Percentiles rank a stretch among this genome's conserved stretches.
Evolutionary conservation across 2,113 vertebrate species (phyloP).

Genomic region (Accipiter cooperii): DNA sequence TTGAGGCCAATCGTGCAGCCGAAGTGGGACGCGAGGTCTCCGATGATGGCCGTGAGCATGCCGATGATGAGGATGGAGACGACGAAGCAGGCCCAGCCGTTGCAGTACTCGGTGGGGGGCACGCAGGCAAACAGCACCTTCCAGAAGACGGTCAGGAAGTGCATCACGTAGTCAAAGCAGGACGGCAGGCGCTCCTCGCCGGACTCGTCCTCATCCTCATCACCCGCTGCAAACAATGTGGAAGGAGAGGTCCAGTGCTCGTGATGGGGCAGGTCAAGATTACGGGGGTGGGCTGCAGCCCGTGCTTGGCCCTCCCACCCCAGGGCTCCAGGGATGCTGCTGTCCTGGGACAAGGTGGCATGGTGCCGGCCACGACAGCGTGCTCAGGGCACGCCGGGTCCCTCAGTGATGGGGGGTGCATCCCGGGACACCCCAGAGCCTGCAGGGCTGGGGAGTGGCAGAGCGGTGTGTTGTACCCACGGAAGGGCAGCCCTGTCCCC

Average conservation of each 20-base stretch:
- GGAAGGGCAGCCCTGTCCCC: background rate
- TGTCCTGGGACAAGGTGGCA: background rate
- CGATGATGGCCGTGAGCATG: slow-evolving; percentile 92
- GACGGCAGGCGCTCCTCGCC: slow-evolving; percentile 94
- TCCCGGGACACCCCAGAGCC: background rate
- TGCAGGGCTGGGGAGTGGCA: background rate
- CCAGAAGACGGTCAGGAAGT: slow-evolving; percentile 99
- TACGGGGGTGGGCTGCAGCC: background rate
- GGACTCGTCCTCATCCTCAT: slow-evolving; percentile 94
- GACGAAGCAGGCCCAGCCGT: slow-evolving; percentile 93
- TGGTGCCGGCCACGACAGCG: background rate
- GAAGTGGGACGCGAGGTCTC: slow-evolving; percentile 94
- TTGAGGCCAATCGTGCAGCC: slow-evolving; percentile 99
- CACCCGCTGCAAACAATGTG: slow-evolving; percentile 65
- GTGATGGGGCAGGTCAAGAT: background rate
- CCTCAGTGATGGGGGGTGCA: background rate
- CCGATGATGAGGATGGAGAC: slow-evolving; percentile 94
- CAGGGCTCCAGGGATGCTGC: background rate
- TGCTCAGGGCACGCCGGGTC: background rate
- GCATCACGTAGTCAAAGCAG: slow-evolving; percentile 99
- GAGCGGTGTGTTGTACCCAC: background rate
- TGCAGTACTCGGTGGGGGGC: slow-evolving; percentile 93
- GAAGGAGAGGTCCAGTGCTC: background rate
- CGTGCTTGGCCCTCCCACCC: accelerated
- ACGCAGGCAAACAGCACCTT: slow-evolving; percentile 98